Base-by-base conservation (phyloP, 2,888 invertebrate genomes). In the Athalia rosae region DNA sequence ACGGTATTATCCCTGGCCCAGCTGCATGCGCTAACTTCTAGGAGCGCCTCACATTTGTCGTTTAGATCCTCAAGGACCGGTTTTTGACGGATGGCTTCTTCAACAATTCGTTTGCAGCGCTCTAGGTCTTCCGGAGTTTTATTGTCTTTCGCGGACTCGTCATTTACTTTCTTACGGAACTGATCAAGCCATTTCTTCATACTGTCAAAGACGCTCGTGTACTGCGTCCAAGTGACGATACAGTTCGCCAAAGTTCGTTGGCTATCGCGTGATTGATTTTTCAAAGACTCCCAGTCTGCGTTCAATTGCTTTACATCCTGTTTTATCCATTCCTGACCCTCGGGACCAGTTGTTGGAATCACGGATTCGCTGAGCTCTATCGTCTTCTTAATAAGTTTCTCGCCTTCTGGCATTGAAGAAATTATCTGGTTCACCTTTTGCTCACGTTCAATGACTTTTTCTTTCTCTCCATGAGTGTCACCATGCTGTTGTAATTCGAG, bases 1-100 rank as follows among this genome's bases (percentile, higher is more conserved):
- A 97, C 95, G 3, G 96, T 96, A 89, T 96, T 95, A 86, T 97
- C 97, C 41, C 97, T 93, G 0, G 97, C 95, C 92, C 95, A 94
- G 15, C 95, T 93, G 85, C 95, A 95, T 48, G 96, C 96, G 85
- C 96, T 96, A 71, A 95, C 93, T 87, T 97, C 97, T 94, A 97
- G 95, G 0, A 98, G 91, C 69, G 94, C 92, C 90, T 97, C 97
- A 87, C 97, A 97, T 83, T 95, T 93, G 86, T 97, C 97, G 85
- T 96, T 96, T 0, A 98, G 90, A 87, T 95, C 95, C 91, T 97
- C 97, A 81, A 97, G 91, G 15, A 94, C 92, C 43, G 94, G 93
- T 89, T 96, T 96, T 83, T 96, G 94, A 45, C 92, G 92, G 71
- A 94, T 89, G 1, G 97, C 95, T 90, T 96, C 96, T 13, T 94